Evolutionary conservation across 2,113 vertebrate genomes (phyloP).

Genomic region (Fulmarus glacialis): DNA sequence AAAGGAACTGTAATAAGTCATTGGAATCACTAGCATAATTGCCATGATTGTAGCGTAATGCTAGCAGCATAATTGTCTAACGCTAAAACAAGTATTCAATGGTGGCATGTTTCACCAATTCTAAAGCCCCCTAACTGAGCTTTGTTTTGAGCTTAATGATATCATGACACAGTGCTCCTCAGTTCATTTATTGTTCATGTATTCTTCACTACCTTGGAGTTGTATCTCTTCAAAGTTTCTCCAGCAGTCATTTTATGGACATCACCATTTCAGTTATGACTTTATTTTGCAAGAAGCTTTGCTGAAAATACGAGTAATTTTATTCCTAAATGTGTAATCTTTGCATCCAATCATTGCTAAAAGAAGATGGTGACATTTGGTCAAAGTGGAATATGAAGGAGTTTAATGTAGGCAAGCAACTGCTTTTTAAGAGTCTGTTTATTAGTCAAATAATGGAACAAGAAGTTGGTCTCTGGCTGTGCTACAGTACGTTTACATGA

Average conservation of each 20-base stretch:
- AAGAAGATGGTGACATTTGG: neutral
- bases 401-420: neutral
- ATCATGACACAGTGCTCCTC: neutral
- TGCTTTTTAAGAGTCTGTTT: neutral
- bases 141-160: neutral
- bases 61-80: neutral
- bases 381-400: neutral
- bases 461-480: neutral
- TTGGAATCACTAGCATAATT: neutral
- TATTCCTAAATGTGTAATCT: neutral
- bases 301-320: neutral
- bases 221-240: neutral
- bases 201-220: neutral
- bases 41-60: neutral
- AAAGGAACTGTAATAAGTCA: neutral
- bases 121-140: neutral
- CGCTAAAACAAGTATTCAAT: neutral
- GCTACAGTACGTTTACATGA: neutral
- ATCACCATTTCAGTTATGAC: neutral
- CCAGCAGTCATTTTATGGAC: neutral
- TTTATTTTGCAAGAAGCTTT: neutral
- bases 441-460: neutral
- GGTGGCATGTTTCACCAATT: neutral
- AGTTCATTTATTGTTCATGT: neutral
- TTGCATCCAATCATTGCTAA: neutral